Evolutionary conservation across 2,113 vertebrate species (phyloP), one percentile per base, ranked within the genome.

Genomic region (Anarhynchus alexandrinus): DNA sequence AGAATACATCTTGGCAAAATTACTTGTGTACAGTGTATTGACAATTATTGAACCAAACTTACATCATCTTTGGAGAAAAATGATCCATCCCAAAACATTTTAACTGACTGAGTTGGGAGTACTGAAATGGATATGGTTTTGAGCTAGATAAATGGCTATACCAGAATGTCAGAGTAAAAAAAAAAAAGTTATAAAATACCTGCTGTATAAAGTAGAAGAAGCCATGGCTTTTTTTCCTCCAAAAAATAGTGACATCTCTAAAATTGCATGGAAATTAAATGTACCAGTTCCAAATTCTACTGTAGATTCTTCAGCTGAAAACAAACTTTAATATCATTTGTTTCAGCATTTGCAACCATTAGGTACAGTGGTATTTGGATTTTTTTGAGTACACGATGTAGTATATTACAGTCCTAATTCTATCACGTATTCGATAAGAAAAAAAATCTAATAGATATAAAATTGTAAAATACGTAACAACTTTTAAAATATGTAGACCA

Each of bases 1-100:
- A 99, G 99, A 99, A 98, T 99, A 99, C 99, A 99, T 99, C 99
- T 99, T 97, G 95, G 94, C 93, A 98, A 97, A 98, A 98, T 98
- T 95, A 97, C 96, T 96, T 96, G 97, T 91, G 94, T 98, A 98
- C 98, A 98, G 98, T 98, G 98, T 98, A 97, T 97, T 95, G 98
- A 98, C 98, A 82, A 82, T 95, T 94, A 96, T 66, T 96, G 96
- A 97, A 97, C 96, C 94, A 96, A 97, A 97, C 86, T 96, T 82
- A 94, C 11, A 86, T 87, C 72, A 76, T 72, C 83, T 94, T 87
- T 42, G 66, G 77, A 96, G 87, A 88, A 95, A 96, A 91, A 83
- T 23, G 17, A 70, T 92, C 69, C 58, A 77, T 82, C 52, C 70
- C 64, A 59, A 62, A 43, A 15, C 43, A 25, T 45, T 62, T 82